A percentile compares a stretch with the other conserved stretches of the same genome.
Conservation (phyloP, 2,113 vertebrate species). For the Montifringilla adamsi region DNA sequence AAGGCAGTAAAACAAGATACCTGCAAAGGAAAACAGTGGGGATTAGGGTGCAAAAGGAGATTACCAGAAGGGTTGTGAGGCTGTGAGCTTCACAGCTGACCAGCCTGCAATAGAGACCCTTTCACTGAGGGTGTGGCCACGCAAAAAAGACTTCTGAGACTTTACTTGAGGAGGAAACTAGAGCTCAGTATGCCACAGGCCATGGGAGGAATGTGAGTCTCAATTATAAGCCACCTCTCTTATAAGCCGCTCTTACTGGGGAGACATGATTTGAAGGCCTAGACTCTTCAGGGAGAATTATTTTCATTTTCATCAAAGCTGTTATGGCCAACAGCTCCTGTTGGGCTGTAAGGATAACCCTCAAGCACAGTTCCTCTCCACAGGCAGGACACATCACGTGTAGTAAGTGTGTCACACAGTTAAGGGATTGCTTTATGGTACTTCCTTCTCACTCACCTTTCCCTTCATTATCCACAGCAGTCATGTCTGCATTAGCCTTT, state of each 20-base stretch:
- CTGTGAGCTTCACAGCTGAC: not conserved
- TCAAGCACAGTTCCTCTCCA: not conserved
- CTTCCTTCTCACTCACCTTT: conserved; percentile 77
- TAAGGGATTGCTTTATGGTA: not conserved
- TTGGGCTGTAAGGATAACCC: not conserved
- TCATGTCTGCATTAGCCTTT: conserved; percentile 80
- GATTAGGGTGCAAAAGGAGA: not conserved
- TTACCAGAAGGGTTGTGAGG: not conserved
- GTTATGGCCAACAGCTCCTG: not conserved
- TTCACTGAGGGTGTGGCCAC: not conserved
- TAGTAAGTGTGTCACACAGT: not conserved
- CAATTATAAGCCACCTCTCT: not conserved
- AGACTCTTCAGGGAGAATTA: not conserved
- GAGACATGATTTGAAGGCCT: not conserved
- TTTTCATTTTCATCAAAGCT: not conserved
- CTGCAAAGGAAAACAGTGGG: conserved; percentile 66
- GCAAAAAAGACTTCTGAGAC: not conserved
- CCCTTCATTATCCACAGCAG: conserved; percentile 81
- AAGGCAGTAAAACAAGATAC: conserved; percentile 90
- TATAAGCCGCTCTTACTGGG: not conserved
- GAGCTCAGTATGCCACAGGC: not conserved
- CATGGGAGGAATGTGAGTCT: not conserved
- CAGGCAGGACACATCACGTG: fast-evolving
- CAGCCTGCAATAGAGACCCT: not conserved
- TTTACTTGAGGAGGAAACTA: not conserved